Evolutionary conservation across 2,797 vertebrate species (phyloP), one percentile per base, ranked within the genome.

Genomic region (Rhabdomys pumilio): DNA sequence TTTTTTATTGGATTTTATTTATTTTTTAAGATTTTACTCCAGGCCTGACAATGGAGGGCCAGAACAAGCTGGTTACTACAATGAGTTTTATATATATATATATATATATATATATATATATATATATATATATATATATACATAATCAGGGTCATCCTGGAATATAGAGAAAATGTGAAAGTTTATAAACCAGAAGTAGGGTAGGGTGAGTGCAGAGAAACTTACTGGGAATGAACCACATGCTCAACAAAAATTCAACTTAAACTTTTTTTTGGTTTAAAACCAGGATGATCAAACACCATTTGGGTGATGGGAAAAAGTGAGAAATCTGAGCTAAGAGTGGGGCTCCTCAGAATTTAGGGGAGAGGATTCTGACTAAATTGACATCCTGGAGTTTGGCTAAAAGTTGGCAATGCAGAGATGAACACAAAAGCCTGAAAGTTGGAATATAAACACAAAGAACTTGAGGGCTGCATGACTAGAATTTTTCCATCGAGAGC

Each of bases 221-320:
- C 72, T 61, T 73, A 44, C 29, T 44, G 44, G 19, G 0, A 89
- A 24, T 38, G 76, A 87, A 53, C 34, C 20, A 3, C 7, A 17
- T 0, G 7, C 9, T 9, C 38, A 38, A 63, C 2, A 50, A 31
- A 17, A 38, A n/a, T 47, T 73, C 17, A 20, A 31, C 26, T 11
- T 82, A 29, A 61, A 2, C 38, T 91, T n/a, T n/a, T n/a, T n/a
- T n/a, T n/a, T n/a, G n/a, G 22, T 31, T 92, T 12, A 83, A 91
- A 34, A 20, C 19, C 14, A 75, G 34, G 1, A 9, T 73, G 11
- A 79, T 73, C 34, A 41, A 31, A 67, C 31, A 85, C 65, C 7
- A 29, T 44, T 11, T 4, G 1, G 2, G 3, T 29, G 19, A 55
- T 61, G 1, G 2, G 6, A 63, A 17, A 38, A 24, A 11, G 13